Conservation (phyloP, 2,113 vertebrate species). For the Zingel zingel region DNA sequence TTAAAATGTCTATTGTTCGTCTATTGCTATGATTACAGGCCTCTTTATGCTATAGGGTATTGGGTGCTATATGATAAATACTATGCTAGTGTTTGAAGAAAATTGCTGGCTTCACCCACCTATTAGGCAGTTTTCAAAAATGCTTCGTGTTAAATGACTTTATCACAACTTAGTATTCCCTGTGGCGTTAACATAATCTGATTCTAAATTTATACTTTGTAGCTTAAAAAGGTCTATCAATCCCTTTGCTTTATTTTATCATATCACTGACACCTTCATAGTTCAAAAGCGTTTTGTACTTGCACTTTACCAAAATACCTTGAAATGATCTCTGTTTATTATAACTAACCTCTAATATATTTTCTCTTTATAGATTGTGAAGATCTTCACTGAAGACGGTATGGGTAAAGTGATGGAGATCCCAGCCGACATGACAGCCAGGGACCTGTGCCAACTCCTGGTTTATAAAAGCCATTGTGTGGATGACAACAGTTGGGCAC, state of each 20-base stretch:
- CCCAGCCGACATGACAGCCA: conserved; percentile 94
- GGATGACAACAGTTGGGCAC: conserved; percentile 98
- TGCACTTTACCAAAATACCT: neutral
- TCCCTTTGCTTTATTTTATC: neutral
- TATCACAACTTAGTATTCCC: neutral
- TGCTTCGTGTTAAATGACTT: conserved; percentile 30
- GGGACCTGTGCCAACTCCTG: conserved; percentile 97
- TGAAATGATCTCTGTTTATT: neutral
- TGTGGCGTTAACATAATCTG: neutral
- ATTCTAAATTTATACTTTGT: neutral
- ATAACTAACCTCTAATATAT: neutral
- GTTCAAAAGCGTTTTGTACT: neutral
- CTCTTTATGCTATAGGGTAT: conserved; percentile 50
- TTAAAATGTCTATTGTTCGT: conserved; percentile 59
- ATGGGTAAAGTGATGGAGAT: conserved; percentile 97
- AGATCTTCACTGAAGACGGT: conserved; percentile 97
- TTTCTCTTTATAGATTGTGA: conserved; percentile 89
- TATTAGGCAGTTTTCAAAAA: conserved; percentile 46
- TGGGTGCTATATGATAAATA: conserved; percentile 59
- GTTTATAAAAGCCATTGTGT: conserved; percentile 98
- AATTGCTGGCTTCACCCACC: conserved; percentile 63
- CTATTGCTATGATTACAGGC: conserved; percentile 64
- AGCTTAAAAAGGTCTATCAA: neutral
- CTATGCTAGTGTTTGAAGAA: conserved; percentile 58
- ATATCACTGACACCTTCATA: neutral